Evolutionary conservation across 2,797 vertebrate species (phyloP).

Genomic region (Malurus leucopterus): DNA sequence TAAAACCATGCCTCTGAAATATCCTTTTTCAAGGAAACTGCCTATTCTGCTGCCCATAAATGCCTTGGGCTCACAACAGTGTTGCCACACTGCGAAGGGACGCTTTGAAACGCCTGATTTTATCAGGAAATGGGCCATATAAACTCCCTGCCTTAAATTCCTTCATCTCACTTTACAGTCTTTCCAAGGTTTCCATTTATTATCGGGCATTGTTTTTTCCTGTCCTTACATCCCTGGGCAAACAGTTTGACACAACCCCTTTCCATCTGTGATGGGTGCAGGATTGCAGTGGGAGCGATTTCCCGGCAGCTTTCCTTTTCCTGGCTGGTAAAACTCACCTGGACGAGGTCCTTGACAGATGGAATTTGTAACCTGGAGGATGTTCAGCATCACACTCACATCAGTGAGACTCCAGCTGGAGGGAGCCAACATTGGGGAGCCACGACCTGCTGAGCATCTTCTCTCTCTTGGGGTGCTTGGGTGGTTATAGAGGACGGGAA

Average conservation of each 20-base stretch:
- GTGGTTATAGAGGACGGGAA: background rate
- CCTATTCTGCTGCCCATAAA: background rate
- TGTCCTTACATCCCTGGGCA: background rate
- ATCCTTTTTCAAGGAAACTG: background rate
- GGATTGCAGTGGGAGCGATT: background rate
- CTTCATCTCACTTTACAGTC: conserved; percentile 10
- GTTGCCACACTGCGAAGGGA: background rate
- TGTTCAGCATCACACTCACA: rapidly evolving
- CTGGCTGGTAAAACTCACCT: background rate
- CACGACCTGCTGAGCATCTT: background rate
- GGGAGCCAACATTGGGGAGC: rapidly evolving
- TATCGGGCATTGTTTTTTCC: background rate
- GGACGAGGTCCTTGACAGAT: background rate
- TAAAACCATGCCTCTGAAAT: background rate
- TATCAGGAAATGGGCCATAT: conserved; percentile 13
- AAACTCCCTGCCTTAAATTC: conserved; percentile 27
- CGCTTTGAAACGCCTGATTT: conserved; percentile 14
- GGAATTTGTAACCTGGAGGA: background rate
- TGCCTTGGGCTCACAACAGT: background rate
- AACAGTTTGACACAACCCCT: background rate
- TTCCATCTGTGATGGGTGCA: background rate
- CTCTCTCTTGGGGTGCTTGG: background rate
- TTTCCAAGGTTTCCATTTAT: background rate
- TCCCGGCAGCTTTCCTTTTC: background rate
- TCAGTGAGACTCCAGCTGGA: background rate